These are phyloP conservation scores for Nibea coibor DNA, from an alignment of 2,113 vertebrate genomes.

Conservation along the genomic window DNA sequence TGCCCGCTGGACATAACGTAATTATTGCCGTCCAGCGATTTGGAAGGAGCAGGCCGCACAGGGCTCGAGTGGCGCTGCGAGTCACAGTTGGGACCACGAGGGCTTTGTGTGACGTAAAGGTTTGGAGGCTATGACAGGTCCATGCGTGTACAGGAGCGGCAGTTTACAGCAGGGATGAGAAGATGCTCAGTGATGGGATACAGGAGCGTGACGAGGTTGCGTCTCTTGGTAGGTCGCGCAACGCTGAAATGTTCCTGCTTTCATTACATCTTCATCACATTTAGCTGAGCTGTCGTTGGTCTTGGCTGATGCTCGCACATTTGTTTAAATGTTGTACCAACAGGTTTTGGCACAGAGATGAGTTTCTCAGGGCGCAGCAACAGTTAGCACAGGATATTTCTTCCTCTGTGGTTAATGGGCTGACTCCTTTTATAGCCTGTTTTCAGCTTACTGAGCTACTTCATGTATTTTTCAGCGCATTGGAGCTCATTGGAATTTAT, in stretches of 20 bases:
- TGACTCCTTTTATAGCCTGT: not conserved
- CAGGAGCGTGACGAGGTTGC: not conserved
- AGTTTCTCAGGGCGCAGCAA: not conserved
- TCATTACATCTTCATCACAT: not conserved
- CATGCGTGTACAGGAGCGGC: not conserved
- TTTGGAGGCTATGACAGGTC: not conserved
- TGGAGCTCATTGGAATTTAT: not conserved
- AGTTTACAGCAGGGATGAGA: not conserved
- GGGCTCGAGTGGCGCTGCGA: slow-evolving; percentile 2
- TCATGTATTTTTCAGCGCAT: not conserved
- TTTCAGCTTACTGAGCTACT: not conserved
- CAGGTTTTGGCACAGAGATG: not conserved
- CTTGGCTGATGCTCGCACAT: not conserved
- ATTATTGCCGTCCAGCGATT: slow-evolving; percentile 47
- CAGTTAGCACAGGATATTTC: not conserved
- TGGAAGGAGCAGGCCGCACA: slow-evolving; percentile 5
- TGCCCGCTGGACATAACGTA: slow-evolving; percentile 49
- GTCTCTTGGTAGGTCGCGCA: not conserved
- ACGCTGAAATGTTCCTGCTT: no score
- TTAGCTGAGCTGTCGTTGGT: not conserved
- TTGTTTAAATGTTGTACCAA: not conserved
- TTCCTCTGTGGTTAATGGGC: not conserved
- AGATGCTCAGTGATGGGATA: not conserved
- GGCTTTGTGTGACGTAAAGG: not conserved
- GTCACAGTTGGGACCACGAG: not conserved